These are phyloP conservation scores for Rhegmatorhina hoffmannsi DNA, from an alignment of 2,113 vertebrate species.

Conservation along the genomic window DNA sequence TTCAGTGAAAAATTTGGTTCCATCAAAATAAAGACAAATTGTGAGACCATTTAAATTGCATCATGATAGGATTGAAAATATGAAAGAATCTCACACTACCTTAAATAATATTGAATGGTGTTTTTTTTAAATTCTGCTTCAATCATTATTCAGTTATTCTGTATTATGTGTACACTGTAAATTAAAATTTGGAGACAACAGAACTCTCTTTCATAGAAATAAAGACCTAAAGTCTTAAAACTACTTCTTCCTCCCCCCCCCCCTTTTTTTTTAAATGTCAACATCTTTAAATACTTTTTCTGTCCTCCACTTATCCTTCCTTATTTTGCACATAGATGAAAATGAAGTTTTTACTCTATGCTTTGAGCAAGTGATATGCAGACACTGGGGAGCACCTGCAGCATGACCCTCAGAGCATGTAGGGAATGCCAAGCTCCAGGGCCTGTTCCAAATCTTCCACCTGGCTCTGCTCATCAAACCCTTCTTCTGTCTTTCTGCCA, in stretches of 20 bases:
- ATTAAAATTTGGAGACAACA: neutral
- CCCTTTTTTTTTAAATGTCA: neutral
- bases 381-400: neutral
- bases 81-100: neutral
- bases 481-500: fast-evolving
- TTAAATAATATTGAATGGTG: neutral
- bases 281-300: neutral
- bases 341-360: neutral
- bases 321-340: neutral
- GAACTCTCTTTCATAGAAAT: neutral
- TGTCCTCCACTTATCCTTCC: neutral
- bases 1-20: neutral
- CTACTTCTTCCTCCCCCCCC: fast-evolving
- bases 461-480: neutral
- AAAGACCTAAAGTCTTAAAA: neutral
- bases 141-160: neutral
- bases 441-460: neutral
- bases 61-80: neutral
- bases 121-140: neutral
- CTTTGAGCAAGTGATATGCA: no score
- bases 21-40: neutral
- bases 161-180: neutral
- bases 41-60: neutral
- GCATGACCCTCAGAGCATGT: fast-evolving
- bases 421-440: neutral